Conservation (phyloP, 2,888 invertebrate species). For the Aradus depressus region DNA sequence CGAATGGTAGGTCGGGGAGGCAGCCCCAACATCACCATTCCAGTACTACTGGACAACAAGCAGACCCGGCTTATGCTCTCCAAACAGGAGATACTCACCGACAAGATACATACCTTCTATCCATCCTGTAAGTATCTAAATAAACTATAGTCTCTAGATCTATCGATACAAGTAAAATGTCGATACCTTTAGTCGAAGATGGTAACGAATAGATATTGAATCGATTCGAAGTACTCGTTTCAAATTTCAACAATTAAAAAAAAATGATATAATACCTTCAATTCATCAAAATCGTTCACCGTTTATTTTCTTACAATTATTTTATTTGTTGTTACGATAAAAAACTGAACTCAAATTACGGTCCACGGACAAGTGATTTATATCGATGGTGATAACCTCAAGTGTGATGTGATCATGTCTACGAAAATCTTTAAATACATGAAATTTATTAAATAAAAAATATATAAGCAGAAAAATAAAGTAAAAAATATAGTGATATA, state of each 20-base stretch:
- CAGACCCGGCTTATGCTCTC: constrained; percentile 9
- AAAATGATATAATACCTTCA: too few species aligned
- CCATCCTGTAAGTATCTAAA: constrained; percentile 38
- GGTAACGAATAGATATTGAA: neutral
- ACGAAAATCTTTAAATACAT: neutral
- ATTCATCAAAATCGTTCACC: too few species aligned
- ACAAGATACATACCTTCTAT: constrained; percentile 38
- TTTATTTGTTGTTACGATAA: neutral
- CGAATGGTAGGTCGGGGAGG: constrained; percentile 21
- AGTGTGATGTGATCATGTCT: too few species aligned
- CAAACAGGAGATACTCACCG: constrained; percentile 13
- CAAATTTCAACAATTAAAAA: too few species aligned
- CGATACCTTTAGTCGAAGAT: neutral
- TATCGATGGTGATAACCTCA: too few species aligned
- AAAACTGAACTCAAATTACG: neutral
- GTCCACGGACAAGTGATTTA: too few species aligned
- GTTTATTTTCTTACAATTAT: neutral
- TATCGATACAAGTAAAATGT: too few species aligned
- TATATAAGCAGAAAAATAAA: too few species aligned
- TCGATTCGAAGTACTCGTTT: too few species aligned
- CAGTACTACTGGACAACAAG: too few species aligned
- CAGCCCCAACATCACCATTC: constrained; percentile 15
- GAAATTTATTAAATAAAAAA: too few species aligned
- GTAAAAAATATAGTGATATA: too few species aligned
- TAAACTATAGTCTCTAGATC: neutral